Base-by-base conservation (phyloP, 2,888 invertebrate genomes). In the Argynnis bischoffii region DNA sequence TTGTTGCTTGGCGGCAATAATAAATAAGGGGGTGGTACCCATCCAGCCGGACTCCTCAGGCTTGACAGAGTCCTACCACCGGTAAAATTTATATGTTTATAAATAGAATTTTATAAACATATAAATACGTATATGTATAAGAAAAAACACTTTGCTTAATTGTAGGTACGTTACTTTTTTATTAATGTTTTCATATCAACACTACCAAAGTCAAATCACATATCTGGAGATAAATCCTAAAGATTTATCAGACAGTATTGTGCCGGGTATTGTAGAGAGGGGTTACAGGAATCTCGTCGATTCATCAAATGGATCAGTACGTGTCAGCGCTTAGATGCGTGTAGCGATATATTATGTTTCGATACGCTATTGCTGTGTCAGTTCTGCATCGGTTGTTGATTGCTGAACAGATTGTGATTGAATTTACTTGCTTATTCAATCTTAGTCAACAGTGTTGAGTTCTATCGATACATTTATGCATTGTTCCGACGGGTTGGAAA, bases 141-240 rank as follows among this genome's bases (percentile, higher is more conserved):
- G 18, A 18, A 18, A 18, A 18, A 18, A 18, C n/a, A 18, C 18
- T 1, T 2, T 8, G 11, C 8, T 41, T 41, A 41, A 11, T 41
- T 41, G 8, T 3, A 2, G 8, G 35, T 41, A 41, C n/a, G n/a
- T n/a, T n/a, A n/a, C 35, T 41, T 41, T 11, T 0, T n/a, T 0
- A 15, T 51, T 50, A 50, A 35, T 51, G 35, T 51, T 51, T 51
- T 35, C 15, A 41, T 21, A 61, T 31, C 18, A 41, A 53, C 18
- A 11, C 18, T 57, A 64, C 57, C 47, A 41, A 56, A 56, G 66
- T 66, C 46, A 60, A 70, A 72, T 72, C 66, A 68, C 69, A 72
- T 69, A n/a, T 55, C 46, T 59, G 64, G 54, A 74, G 73, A 77
- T 76, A 76, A 76, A 75, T 74, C 77, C 70, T 69, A 67, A 71